Evolutionary conservation across 2,113 vertebrate species (phyloP), one percentile per base, ranked within the genome.

Genomic region (Lucifuga dentata): DNA sequence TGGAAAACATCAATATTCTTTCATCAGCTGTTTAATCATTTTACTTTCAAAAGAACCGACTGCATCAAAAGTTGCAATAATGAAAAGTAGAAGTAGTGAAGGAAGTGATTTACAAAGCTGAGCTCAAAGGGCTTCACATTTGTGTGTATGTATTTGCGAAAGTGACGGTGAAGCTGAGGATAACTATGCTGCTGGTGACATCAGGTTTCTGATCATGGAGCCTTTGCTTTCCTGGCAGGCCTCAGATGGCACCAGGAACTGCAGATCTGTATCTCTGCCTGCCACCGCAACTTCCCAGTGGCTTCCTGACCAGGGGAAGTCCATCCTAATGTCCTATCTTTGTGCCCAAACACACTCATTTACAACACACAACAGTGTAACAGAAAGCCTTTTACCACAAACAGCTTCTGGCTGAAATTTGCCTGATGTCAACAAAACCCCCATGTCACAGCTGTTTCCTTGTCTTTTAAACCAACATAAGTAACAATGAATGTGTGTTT

Each of bases 231-330:
- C 51, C 50, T 76, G 67, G 32, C 50, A 55, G 52, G 36, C 58
- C 19, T 19, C 26, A 36, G 8, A 58, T 68, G 58, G 62, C 57
- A 63, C 59, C 69, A 63, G 33, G 48, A 16, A 63, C 71, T 65
- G 53, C 60, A 71, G 64, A 83, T 73, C 44, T 71, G 32, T 75
- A 68, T 79, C 49, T 45, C 36, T 60, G 10, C 20, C 43, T 32
- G 29, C 50, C 21, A 43, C 38, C 55, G 23, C 23, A n/a, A 52
- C 8, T 8, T 24, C 41, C 41, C 68, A 26, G 23, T 58, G 40
- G 23, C 32, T 68, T 36, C 11, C 52, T 43, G 19, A 69, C 44
- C 29, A 35, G 75, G 78, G 73, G 73, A 74, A 77, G 26, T 29
- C 40, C 55, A 44, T 9, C 32, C 53, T 68, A 32, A 61, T 73